These are phyloP conservation scores for Brachyistius frenatus DNA, from an alignment of 2,113 vertebrate genomes.

Conservation along the genomic window DNA sequence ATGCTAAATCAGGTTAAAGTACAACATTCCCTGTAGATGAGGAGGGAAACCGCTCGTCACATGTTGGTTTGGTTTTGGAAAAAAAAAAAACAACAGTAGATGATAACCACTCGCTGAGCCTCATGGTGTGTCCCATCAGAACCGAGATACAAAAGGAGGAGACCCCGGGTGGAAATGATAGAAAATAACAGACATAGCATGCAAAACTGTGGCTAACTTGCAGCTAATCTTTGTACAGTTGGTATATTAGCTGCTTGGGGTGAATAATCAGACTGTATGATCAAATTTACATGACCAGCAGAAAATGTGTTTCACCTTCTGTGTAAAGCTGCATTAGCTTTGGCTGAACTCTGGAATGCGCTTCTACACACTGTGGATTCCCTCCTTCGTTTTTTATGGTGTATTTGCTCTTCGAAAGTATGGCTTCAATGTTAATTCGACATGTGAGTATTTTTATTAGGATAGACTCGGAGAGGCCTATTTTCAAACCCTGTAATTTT, in stretches of 20 bases:
- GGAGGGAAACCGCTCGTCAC: too few species aligned
- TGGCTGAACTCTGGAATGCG: background rate
- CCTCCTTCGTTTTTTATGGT: too few species aligned
- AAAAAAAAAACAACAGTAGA: too few species aligned
- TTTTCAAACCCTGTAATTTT: slow-evolving; percentile 31
- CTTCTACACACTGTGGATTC: too few species aligned
- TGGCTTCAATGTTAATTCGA: background rate
- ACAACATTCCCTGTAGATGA: background rate
- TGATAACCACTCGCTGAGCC: too few species aligned
- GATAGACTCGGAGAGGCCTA: background rate
- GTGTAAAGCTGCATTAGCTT: background rate
- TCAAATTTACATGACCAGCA: background rate
- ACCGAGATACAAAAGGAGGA: background rate
- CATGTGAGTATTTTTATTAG: background rate
- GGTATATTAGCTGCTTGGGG: background rate
- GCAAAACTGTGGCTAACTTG: background rate
- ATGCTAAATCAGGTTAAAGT: background rate
- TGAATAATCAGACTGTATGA: background rate
- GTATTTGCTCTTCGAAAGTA: background rate
- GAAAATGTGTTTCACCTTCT: background rate
- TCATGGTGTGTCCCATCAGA: background rate
- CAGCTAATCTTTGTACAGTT: background rate
- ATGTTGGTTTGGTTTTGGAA: too few species aligned
- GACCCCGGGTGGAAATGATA: too few species aligned
- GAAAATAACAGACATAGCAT: background rate